Evolutionary conservation across 2,888 invertebrate genomes (phyloP).

Genomic region (Carpatolechia fugitivella): DNA sequence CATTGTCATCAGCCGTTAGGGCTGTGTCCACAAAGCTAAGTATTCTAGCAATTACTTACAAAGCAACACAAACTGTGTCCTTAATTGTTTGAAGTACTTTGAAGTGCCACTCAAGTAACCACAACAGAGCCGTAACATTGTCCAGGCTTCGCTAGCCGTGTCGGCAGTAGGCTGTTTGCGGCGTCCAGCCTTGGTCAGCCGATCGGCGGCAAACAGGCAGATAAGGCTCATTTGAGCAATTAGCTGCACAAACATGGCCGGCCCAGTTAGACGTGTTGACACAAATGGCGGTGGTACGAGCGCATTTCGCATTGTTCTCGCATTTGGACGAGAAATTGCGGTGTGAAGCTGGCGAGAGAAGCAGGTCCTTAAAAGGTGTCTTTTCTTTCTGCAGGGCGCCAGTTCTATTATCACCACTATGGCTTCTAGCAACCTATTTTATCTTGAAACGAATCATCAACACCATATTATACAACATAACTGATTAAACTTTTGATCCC

Average conservation of each 20-base stretch:
- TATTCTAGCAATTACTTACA: too few species aligned
- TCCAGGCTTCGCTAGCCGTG: neutral
- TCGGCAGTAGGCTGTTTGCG: slow-evolving; percentile 14
- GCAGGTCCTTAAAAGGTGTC: neutral
- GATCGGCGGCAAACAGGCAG: slow-evolving; percentile 60
- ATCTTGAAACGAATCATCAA: too few species aligned
- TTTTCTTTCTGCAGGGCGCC: too few species aligned
- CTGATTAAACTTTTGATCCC: too few species aligned
- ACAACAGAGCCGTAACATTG: neutral
- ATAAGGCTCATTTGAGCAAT: slow-evolving; percentile 72
- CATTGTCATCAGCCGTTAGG: too few species aligned
- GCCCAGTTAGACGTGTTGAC: slow-evolving; percentile 53
- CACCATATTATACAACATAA: too few species aligned
- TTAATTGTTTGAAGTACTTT: too few species aligned
- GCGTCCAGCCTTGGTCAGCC: slow-evolving; percentile 48
- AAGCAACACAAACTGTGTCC: too few species aligned
- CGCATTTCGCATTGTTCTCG: neutral
- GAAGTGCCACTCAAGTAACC: too few species aligned
- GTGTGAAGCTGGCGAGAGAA: neutral
- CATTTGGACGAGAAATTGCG: neutral
- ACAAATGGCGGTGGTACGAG: slow-evolving; percentile 32
- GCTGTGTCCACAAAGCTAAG: too few species aligned
- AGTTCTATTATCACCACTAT: neutral
- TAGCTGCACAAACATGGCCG: slow-evolving; percentile 66
- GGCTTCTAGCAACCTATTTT: too few species aligned